Percentiles rank a stretch among this genome's conserved stretches.
Conservation (phyloP, 2,888 invertebrate species). For the Sipha maydis region DNA sequence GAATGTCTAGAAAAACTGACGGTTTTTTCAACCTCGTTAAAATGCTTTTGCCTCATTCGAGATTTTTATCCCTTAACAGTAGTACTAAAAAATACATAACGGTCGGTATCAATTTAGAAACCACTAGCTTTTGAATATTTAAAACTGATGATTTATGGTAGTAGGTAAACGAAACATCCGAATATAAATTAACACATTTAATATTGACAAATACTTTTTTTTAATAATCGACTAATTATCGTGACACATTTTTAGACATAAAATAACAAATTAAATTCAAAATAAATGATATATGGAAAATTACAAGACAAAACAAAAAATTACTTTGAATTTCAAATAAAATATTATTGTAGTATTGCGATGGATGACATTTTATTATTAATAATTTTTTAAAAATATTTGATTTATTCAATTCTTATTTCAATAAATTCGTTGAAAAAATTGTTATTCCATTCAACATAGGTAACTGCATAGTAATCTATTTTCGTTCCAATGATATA, state of each 20-base stretch:
- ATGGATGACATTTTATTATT: too few relatives aligned
- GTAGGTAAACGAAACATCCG: not conserved
- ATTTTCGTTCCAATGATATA: too few relatives aligned
- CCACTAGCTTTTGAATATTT: not conserved
- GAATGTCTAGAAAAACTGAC: conserved; percentile 1
- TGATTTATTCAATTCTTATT: too few relatives aligned
- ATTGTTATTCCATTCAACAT: too few relatives aligned
- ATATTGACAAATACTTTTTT: not conserved
- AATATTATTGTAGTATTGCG: too few relatives aligned
- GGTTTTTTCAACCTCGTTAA: conserved; percentile 23
- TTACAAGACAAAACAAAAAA: not conserved
- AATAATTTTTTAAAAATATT: too few relatives aligned
- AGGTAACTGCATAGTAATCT: too few relatives aligned
- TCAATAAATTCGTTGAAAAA: too few relatives aligned
- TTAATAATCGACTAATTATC: not conserved
- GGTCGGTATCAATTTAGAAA: not conserved
- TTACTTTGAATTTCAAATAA: too few relatives aligned
- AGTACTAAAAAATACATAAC: not conserved
- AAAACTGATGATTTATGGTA: not conserved
- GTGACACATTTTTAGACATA: not conserved
- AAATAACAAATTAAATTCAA: not conserved
- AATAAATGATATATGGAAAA: not conserved
- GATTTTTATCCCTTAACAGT: not conserved
- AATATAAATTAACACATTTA: not conserved
- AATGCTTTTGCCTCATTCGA: not conserved